Base-by-base conservation (phyloP, 1,140 invertebrate species). In the Heliconius nattereri region DNA sequence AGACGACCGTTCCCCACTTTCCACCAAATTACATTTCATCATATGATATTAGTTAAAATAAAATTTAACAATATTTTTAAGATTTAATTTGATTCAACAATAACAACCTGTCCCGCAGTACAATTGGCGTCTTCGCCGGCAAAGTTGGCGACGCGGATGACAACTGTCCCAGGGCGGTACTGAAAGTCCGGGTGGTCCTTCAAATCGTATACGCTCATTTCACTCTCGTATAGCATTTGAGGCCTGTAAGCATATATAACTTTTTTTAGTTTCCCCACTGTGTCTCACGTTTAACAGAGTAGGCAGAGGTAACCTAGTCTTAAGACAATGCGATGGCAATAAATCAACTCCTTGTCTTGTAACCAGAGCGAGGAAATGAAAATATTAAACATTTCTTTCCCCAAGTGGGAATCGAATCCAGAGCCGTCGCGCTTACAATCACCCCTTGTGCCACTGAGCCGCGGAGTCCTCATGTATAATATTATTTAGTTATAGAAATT, bases 131-230 rank as follows among this genome's bases (percentile, higher is more conserved):
- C 95, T 84, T 97, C 95, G 66, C 97, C 96, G 81, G 96, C 96
- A 86, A 97, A 97, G 93, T 98, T 98, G 66, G 97, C 97, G 73
- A 98, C 97, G 80, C 98, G 95, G 82, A 98, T 98, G 29, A 99
- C 98, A 82, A 98, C 96, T 26, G 97, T 98, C 35, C 98, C 98
- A 13, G 98, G 98, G 82, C 98, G 96, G 92, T 98, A 99, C 84
- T 98, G 97, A 94, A 98, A 99, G 90, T 99, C 98, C 5, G 98
- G 97, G 95, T 99, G 98, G 94, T 99, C 98, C 89, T 98, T 98
- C 45, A 99, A 95, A 94, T 99, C 98, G 89, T 99, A 99, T 7
- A 99, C 98, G 93, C 98, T 98, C 78, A 98, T 96, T 95, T 99
- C 98, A 78, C 96, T 96, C 85, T 97, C 96, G 80, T 96, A 94